Base-by-base conservation (phyloP, 2,888 invertebrate species). In the Thymelicus acteon region DNA sequence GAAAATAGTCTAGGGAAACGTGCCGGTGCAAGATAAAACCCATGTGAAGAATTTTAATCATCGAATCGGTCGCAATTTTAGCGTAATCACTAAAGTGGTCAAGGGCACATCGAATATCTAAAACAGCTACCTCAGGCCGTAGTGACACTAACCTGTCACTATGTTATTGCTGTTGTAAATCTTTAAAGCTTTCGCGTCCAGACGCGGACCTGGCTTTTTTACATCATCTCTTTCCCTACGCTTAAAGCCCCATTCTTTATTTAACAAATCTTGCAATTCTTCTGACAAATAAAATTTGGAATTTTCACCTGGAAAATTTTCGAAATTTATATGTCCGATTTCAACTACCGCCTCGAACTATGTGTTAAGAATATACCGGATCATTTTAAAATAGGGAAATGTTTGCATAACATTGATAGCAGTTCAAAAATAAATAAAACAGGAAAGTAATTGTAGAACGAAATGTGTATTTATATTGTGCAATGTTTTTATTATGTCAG, bases 161-260 rank as follows among this genome's bases (percentile, higher is more conserved):
- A 92, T 87, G 80, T 88, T 92, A 91, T 92, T 92, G 88, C 87
- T 85, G 91, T 89, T 88, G 80, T 91, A 88, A 85, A 89, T 86
- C 88, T 90, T 93, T 91, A 92, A 86, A 71, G 88, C 95, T 91
- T 96, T 96, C 71, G 95, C 95, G 82, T 96, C 95, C 89, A 96
- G 96, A 72, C 95, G 96, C 64, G 98, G 98, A 72, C 98, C 98
- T n/a, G 98, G 98, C 92, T 98, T 98, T 93, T 98, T 98, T 65
- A 98, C 98, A 91, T 98, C 98, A 76, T 98, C 95, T 82, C 98
- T 95, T 94, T 98, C 98, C 80, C 97, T 96, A 81, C 98, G 95
- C 80, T 97, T 97, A 93, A 98, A 98, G 75, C 97, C 97, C 90
- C 95, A 94, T 92, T 95, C 95, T 83, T 94, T 95, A 85, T 95